phyloP scores from a whole-genome alignment of 2,797 vertebrate genomes.

The Psittacula echo region DNA sequence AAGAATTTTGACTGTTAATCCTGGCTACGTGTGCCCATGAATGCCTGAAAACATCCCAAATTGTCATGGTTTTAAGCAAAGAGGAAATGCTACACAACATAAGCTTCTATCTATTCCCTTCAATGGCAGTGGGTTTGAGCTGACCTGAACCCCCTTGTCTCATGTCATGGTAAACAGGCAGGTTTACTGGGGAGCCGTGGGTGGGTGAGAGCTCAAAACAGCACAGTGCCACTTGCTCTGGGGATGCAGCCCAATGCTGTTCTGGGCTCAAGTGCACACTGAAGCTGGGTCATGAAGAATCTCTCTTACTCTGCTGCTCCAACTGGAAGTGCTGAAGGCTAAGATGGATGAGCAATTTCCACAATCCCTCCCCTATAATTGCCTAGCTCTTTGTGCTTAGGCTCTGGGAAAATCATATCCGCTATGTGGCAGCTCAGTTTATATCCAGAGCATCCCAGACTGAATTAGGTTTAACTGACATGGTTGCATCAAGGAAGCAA shows the following conservation, averaged over 20 bases:
- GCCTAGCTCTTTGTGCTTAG: background rate
- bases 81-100: background rate
- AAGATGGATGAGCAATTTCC: background rate
- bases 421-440: background rate
- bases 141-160: background rate
- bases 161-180: accelerated
- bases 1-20: background rate
- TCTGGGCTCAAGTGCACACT: background rate
- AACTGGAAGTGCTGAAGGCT: background rate
- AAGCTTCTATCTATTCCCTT: background rate
- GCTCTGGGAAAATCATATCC: accelerated
- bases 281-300: background rate
- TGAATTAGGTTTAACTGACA: background rate
- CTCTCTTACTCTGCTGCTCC: background rate
- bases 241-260: background rate
- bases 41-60: background rate
- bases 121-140: background rate
- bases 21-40: background rate
- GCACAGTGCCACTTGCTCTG: background rate
- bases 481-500: accelerated
- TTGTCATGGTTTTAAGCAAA: background rate
- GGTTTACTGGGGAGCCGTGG: background rate
- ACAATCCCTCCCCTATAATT: background rate
- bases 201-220: background rate
- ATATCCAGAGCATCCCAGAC: background rate